Percentiles rank a stretch among this genome's conserved stretches.
Conservation (phyloP, 2,113 vertebrate genomes). For the Ifrita kowaldi region DNA sequence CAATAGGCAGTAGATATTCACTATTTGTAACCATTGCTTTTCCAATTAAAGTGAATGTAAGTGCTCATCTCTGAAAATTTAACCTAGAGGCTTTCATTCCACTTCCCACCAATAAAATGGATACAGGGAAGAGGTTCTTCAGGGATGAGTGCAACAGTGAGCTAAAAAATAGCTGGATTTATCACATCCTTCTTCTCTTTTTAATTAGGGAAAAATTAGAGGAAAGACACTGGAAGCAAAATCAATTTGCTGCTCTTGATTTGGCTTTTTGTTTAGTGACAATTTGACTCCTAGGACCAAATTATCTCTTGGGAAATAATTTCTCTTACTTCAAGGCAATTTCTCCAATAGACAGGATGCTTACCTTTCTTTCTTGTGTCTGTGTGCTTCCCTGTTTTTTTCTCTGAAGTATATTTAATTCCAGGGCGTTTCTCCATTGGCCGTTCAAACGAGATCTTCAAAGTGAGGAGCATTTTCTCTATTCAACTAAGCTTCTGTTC, state of each 20-base stretch:
- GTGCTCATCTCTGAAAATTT: neutral
- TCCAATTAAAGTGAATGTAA: neutral
- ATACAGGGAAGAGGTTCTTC: neutral
- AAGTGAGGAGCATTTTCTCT: neutral
- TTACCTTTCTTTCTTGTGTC: neutral
- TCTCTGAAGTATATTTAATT: constrained; percentile 5
- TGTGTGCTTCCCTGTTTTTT: neutral
- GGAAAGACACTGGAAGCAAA: constrained; percentile 10
- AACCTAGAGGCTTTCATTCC: neutral
- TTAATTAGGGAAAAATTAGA: constrained; percentile 34
- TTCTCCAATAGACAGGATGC: neutral
- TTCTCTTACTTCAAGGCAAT: neutral
- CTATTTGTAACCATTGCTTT: neutral
- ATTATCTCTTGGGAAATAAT: constrained; percentile 43
- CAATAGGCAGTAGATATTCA: neutral
- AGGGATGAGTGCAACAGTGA: neutral
- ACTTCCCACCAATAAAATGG: neutral
- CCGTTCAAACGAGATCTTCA: neutral
- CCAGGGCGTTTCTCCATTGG: neutral
- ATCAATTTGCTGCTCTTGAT: constrained; percentile 37
- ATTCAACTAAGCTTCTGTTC: neutral
- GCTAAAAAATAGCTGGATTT: neutral
- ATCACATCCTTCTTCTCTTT: constrained; percentile 14
- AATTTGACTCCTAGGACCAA: constrained; percentile 17
- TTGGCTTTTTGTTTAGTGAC: constrained; percentile 16